phyloP scores from a whole-genome alignment of 2,888 invertebrate genomes.

The Dolichopus griseipennis region DNA sequence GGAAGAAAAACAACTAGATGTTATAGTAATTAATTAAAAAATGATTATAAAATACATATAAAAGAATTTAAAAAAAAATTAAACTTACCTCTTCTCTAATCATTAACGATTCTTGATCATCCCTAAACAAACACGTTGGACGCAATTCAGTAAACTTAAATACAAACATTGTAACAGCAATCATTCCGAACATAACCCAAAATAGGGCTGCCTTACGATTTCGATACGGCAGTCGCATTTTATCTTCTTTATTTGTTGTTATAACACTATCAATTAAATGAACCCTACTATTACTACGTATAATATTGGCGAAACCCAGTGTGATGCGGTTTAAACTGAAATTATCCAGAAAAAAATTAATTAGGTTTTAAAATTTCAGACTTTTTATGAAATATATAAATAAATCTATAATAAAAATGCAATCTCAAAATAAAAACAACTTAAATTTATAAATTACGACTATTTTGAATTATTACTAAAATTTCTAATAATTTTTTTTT shows the following conservation, averaged over 20 bases:
- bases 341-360: too few species aligned
- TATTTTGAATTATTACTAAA: too few species aligned
- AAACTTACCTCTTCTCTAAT: constrained; percentile 40
- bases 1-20: too few species aligned
- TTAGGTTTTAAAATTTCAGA: too few species aligned
- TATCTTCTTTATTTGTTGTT: constrained; percentile 18
- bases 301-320: background rate
- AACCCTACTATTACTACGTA: background rate
- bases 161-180: constrained; percentile 42
- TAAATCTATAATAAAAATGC: too few species aligned
- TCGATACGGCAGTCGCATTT: constrained; percentile 42
- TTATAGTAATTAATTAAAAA: background rate
- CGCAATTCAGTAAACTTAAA: constrained; percentile 43
- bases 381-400: too few species aligned
- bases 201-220: constrained; percentile 39
- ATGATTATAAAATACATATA: too few species aligned
- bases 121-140: constrained; percentile 40
- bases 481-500: too few species aligned
- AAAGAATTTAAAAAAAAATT: constrained; percentile 13
- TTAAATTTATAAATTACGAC: too few species aligned
- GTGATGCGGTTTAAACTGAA: background rate
- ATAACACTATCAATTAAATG: background rate
- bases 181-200: constrained; percentile 39
- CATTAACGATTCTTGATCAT: constrained; percentile 37
- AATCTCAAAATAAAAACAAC: too few species aligned